Conservation (phyloP, 2,888 invertebrate species). For the Limnephilus lunatus region DNA sequence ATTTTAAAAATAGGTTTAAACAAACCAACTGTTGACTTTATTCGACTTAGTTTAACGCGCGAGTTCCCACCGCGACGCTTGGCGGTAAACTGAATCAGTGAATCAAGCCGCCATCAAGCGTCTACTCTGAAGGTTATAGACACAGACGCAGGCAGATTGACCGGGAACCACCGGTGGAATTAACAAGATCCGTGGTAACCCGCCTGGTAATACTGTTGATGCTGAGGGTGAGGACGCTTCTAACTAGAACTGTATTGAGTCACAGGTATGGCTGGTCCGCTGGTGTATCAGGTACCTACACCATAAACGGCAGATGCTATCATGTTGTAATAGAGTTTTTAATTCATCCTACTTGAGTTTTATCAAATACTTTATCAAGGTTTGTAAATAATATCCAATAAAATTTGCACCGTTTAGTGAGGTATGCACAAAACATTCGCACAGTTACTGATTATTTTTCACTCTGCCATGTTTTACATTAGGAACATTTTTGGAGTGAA, state of each 20-base stretch:
- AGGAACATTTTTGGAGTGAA: no score
- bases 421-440: no score
- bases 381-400: neutral
- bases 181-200: neutral
- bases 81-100: constrained; percentile 28
- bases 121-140: neutral
- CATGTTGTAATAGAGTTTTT: neutral
- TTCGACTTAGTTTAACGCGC: neutral
- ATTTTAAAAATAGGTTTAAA: neutral
- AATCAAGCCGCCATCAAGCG: neutral
- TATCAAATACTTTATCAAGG: neutral
- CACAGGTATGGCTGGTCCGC: no score
- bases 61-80: constrained; percentile 30
- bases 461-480: no score
- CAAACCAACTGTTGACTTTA: neutral
- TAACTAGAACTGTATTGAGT: neutral
- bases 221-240: neutral
- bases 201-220: neutral
- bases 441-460: no score
- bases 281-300: neutral
- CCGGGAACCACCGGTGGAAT: neutral
- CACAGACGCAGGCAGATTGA: neutral
- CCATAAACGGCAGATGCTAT: neutral
- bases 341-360: neutral
- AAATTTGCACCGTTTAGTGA: no score